Conservation (phyloP, 2,113 vertebrate genomes). For the Macquaria australasica region DNA sequence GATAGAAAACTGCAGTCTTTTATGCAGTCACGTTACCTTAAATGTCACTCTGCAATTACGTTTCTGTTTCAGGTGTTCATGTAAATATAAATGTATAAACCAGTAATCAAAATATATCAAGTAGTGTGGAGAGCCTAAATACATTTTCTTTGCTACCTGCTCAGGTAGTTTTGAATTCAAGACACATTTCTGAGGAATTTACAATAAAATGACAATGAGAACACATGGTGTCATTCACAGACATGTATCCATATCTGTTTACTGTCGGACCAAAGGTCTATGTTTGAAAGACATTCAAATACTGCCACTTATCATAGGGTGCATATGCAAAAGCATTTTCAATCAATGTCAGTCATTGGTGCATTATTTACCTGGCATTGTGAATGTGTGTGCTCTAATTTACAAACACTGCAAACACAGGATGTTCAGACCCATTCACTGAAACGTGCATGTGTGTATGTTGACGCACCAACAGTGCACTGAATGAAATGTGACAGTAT, state of each 20-base stretch:
- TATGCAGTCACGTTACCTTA: neutral
- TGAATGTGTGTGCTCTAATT: neutral
- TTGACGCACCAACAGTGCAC: neutral
- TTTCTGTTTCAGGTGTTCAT: constrained; percentile 38
- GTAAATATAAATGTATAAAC: constrained; percentile 36
- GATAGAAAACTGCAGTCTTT: constrained; percentile 10
- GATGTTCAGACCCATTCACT: neutral
- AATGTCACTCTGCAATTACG: constrained; percentile 2
- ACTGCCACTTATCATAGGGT: neutral
- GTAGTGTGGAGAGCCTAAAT: neutral
- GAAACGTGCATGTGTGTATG: neutral
- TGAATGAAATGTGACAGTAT: neutral
- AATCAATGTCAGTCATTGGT: too few species aligned
- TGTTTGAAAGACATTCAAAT: neutral
- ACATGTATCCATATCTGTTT: neutral
- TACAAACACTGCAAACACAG: neutral
- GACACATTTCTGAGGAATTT: constrained; percentile 33
- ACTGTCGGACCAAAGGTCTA: neutral
- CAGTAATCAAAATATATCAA: neutral
- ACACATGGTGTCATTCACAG: neutral
- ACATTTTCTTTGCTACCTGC: constrained; percentile 4
- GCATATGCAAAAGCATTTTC: neutral
- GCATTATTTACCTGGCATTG: neutral
- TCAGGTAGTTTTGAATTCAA: neutral
- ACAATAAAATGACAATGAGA: constrained; percentile 42